phyloP scores from a whole-genome alignment of 2,113 vertebrate species.

The Neogobius melanostomus region DNA sequence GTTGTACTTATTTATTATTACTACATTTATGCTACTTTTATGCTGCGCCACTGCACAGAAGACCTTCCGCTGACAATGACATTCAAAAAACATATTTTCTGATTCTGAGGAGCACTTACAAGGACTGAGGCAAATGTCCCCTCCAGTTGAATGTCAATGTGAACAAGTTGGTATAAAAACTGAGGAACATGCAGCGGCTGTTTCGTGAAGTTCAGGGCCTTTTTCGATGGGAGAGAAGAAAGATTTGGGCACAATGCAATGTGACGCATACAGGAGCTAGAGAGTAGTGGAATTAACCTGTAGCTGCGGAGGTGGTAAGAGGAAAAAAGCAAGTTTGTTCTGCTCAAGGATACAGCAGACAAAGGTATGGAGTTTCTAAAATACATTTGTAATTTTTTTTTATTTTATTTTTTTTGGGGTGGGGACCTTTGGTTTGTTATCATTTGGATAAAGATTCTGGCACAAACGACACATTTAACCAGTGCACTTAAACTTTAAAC shows the following conservation, averaged over 20 bases:
- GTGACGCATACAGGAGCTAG: constrained; percentile 24
- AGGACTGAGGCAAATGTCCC: constrained; percentile 6
- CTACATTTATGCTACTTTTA: no score
- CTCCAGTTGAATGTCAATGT: neutral
- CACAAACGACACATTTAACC: no score
- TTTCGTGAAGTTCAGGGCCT: constrained; percentile 22
- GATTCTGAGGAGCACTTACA: neutral
- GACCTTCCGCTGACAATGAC: no score
- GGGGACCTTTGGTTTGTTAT: no score
- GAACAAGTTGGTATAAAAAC: neutral
- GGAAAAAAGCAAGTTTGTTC: constrained; percentile 31
- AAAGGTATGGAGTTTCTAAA: constrained; percentile 3
- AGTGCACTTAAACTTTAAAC: no score
- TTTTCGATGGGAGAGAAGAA: constrained; percentile 21
- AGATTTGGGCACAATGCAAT: constrained; percentile 26
- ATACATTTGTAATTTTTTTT: no score
- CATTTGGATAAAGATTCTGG: no score
- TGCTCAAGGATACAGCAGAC: constrained; percentile 26
- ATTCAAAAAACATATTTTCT: no score
- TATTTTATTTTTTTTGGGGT: no score
- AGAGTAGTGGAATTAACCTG: constrained; percentile 30
- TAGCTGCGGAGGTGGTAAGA: constrained; percentile 24
- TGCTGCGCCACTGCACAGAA: no score
- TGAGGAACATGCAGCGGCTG: neutral
- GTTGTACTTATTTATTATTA: no score